phyloP scores from a whole-genome alignment of 37 sponge, comb jelly and placozoan species.

The Aphrocallistes beatrix region DNA sequence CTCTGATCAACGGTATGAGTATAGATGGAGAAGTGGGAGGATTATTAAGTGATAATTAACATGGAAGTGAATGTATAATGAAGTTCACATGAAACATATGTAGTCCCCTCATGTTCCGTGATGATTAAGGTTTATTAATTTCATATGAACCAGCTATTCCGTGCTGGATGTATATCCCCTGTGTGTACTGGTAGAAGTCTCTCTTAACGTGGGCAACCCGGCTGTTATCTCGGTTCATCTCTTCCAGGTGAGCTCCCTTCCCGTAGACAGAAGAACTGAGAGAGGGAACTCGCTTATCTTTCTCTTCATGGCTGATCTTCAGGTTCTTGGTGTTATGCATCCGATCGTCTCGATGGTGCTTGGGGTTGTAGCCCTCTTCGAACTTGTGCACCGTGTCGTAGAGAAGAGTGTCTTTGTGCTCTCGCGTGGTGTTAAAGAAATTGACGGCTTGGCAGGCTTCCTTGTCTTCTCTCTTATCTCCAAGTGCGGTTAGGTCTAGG shows the following conservation, averaged over 20 bases:
- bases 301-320: constrained; percentile 59
- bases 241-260: constrained; percentile 48
- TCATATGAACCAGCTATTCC: background rate
- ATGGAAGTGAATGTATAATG: no score
- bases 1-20: no score
- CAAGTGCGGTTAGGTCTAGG: background rate
- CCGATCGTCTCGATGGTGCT: constrained; percentile 77
- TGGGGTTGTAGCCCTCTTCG: constrained; percentile 70
- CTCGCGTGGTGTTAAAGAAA: constrained; percentile 43
- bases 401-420: background rate
- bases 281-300: constrained; percentile 45
- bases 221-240: constrained; percentile 38
- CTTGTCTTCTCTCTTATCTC: background rate
- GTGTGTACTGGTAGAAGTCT: constrained; percentile 62
- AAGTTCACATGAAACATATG: no score
- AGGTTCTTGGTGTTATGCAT: constrained; percentile 57
- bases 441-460: background rate
- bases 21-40: no score
- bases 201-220: constrained; percentile 67
- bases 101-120: no score
- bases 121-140: background rate
- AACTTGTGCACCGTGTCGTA: constrained; percentile 59
- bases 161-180: constrained; percentile 14
- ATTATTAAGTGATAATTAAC: no score
- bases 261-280: constrained; percentile 82